Conservation (phyloP, 2,888 invertebrate species). For the Epirrhoe tristata region DNA sequence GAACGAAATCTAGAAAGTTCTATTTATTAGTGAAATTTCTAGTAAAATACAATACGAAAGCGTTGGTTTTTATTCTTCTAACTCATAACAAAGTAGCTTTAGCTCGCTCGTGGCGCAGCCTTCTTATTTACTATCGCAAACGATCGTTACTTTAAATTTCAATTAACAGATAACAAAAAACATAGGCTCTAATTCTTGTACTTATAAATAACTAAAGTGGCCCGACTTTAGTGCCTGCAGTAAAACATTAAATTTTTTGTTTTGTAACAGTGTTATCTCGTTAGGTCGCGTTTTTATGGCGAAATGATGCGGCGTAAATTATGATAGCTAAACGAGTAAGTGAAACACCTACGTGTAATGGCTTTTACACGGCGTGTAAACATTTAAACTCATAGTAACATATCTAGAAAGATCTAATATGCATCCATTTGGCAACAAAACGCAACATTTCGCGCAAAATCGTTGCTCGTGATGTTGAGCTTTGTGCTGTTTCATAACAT, state of each 20-base stretch:
- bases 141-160: conserved; percentile 9
- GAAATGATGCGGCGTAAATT: conserved; percentile 34
- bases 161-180: conserved; percentile 26
- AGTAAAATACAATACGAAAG: no score
- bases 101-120: not conserved
- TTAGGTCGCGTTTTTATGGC: conserved; percentile 36
- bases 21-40: no score
- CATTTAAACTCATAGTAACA: not conserved
- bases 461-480: no score
- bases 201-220: conserved; percentile 29
- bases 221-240: conserved; percentile 45
- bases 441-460: no score
- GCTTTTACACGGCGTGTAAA: not conserved
- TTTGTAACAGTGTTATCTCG: conserved; percentile 49
- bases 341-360: conserved; percentile 21
- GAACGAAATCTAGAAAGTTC: no score
- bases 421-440: not conserved
- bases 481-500: no score
- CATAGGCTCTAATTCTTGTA: conserved; percentile 23
- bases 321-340: conserved; percentile 6
- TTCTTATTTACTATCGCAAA: not conserved
- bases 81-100: not conserved
- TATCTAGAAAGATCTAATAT: not conserved
- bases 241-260: conserved; percentile 45
- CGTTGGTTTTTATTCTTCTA: no score